Evolutionary conservation across 2,888 invertebrate species (phyloP), one percentile per base, ranked within the genome.

Genomic region (Tineola bisselliella): DNA sequence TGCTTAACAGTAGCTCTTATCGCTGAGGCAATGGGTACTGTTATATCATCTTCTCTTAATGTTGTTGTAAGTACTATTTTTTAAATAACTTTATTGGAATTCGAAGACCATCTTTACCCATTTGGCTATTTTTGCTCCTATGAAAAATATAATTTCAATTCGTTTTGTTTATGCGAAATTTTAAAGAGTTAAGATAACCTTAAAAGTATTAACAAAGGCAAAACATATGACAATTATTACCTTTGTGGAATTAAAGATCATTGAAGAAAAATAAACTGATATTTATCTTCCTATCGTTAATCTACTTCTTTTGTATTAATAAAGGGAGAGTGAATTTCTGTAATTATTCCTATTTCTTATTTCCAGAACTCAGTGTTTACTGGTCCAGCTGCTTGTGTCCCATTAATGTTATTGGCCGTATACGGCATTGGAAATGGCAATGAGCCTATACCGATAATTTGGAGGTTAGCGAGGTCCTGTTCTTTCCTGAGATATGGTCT

Each of bases 381-480:
- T 67, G 98, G 97, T 0, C 97, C 98, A 13, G 93, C 94, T 0
- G 73, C 93, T 62, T 89, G 93, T 61, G 97, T 97, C 5, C 97
- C 97, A 0, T 84, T 98, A 11, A 94, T 98, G 90, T 79, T 98
- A 62, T 88, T 97, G 59, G 93, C 97, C 5, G 94, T 93, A 0
- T 94, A 94, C 71, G 94, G 97, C 31, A 92, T 97, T 69, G 97
- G 97, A 5, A 91, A 91, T 63, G 94, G 93, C 0, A 87, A 88
- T n/a, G 73, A 70, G 0, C 91, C 93, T 0, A 89, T 94, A 17
- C 93, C 97, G 0, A 73, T 91, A 0, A 89, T 93, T 66, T 91
- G 97, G 75, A 89, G 90, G 65, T 82, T 96, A 69, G 87, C 94
- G 0, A 92, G 97, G 84, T 93, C 94, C 65, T 88, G 93, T 61